Conservation (phyloP, 2,888 invertebrate genomes). For the Dicroscelio sp. region DNA sequence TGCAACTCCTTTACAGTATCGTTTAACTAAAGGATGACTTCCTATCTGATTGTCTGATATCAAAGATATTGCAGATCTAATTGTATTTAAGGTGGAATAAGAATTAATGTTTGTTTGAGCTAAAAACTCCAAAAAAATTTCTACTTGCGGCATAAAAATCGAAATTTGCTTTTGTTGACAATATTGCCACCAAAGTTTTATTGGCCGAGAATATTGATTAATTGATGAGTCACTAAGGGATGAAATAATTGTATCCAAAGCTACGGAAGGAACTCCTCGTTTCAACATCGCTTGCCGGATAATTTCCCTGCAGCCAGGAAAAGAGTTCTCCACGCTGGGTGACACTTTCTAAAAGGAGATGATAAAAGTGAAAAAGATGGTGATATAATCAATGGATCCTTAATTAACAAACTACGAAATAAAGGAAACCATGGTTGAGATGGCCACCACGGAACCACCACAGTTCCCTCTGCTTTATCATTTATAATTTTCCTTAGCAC, state of each 20-base stretch:
- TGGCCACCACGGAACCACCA: constrained; percentile 87
- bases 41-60: constrained; percentile 60
- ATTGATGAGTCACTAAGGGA: constrained; percentile 75
- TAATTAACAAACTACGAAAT: constrained; percentile 68
- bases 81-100: constrained; percentile 15
- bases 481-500: constrained; percentile 85
- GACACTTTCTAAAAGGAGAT: constrained; percentile 83
- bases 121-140: constrained; percentile 59
- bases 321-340: constrained; percentile 84
- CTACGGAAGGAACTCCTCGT: background rate
- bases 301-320: constrained; percentile 86
- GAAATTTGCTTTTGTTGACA: constrained; percentile 22
- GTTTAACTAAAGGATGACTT: constrained; percentile 62
- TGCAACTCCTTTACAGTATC: constrained; percentile 80
- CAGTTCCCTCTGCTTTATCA: constrained; percentile 85
- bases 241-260: constrained; percentile 31
- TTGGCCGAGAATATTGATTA: constrained; percentile 63
- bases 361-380: constrained; percentile 72
- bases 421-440: constrained; percentile 88
- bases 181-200: constrained; percentile 71
- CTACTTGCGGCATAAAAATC: constrained; percentile 37
- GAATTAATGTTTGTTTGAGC: constrained; percentile 45
- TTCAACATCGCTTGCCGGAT: constrained; percentile 76
- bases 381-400: constrained; percentile 49
- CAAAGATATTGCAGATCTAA: constrained; percentile 43